Base-by-base conservation (phyloP, 2,888 invertebrate genomes). In the Amiota mariae region DNA sequence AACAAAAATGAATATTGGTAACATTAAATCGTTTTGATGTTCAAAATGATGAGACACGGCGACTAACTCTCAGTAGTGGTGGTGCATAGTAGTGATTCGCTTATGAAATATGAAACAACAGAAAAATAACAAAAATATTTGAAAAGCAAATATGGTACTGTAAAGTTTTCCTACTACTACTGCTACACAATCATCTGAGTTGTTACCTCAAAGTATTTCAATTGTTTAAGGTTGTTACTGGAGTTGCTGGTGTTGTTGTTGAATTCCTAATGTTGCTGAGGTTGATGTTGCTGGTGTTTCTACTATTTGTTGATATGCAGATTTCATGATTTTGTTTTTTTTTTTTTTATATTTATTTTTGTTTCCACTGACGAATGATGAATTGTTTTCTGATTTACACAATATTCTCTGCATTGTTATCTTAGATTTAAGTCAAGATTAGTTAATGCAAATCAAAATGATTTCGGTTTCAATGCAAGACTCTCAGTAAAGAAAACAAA, bases 11-110 rank as follows among this genome's bases (percentile, higher is more conserved):
- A 67, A 72, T 61, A 75, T 72, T 59, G 20, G 24, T 18, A 24
- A 77, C 78, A 79, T 73, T 72, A 78, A 77, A 76, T 76, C 71
- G 74, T 78, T 77, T 82, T 76, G 79, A 83, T 81, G 81, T 77
- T 80, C 79, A 81, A 83, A 36, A 80, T 79, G 76, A 72, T 70
- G 72, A 78, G 77, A 70, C 74, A 75, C 75, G 70, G 73, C 72
- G 49, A 36, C 36, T 36, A 6, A 36, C 2, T 36, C 36, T 36
- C 36, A 36, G 36, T 36, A 36, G 36, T 36, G 36, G 36, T 36
- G 6, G 36, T 36, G 36, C 6, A 36, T 36, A 2, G 24, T 18
- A 20, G 59, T 59, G 59, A 54, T 13, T 15, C 8, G 8, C 76
- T 76, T 77, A 78, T 79, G 80, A 84, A 81, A 75, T 79, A 15